Base-by-base conservation (phyloP, 2,113 vertebrate species). In the Ophiodon elongatus region DNA sequence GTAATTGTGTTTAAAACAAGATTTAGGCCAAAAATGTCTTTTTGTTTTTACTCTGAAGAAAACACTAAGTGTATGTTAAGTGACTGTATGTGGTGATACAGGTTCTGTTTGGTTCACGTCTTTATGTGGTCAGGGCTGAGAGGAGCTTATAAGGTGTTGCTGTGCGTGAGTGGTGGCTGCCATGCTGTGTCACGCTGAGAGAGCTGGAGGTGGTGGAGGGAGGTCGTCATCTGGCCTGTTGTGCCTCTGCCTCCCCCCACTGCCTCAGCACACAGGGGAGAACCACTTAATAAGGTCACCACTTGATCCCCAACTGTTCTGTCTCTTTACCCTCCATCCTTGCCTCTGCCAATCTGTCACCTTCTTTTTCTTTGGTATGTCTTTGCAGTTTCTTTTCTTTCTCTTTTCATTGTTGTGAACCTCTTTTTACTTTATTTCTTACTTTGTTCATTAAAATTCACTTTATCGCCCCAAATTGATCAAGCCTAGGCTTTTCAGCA, bases 221-320 rank as follows among this genome's bases (percentile, higher is more conserved):
- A 86, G 72, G 78, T 92, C 65, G 47, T 87, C 83, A 80, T 80
- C 50, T 82, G 73, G 80, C 84, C 84, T 29, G 66, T 86, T 84
- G 88, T 84, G 82, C 71, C 68, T 72, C 27, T 68, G 43, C 87
- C 50, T 29, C 73, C 87, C 66, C 73, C 79, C 66, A 81, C 73
- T 6, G 13, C 62, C 85, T 54, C 67, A 52, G 57, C 86, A 66
- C 90, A 84, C 50, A 4, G 78, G 80, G 74, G 71, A 85, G 78
- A 67, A 68, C 17, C 86, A 29, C 73, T 90, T 94, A 94, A 94
- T 94, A 94, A 94, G 92, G 94, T 93, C 93, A 94, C 59, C 76
- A 73, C 88, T 92, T 86, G 82, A 88, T 85, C 86, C 77, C 93
- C 64, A 8, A 85, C 91, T 83, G 90, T 76, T 89, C 72, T 71